Conservation (phyloP, 2,888 invertebrate species). For the Machimus atricapillus region DNA sequence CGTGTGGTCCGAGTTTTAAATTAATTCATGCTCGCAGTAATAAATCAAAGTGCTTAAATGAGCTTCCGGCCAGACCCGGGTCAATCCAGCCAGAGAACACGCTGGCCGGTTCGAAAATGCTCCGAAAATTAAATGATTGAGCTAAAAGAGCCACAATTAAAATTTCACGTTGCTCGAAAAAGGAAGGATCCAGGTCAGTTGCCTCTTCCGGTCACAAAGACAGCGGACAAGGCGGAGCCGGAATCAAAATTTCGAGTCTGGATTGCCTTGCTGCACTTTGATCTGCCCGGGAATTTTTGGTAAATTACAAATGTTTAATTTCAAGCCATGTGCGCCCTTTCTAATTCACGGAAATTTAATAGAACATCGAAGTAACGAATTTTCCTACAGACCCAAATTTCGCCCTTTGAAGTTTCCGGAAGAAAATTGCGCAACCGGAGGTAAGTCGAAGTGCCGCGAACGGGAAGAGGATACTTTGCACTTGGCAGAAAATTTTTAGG, state of each 20-base stretch:
- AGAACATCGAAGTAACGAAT: background rate
- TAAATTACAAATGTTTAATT: conserved; percentile 15
- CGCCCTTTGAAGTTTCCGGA: background rate
- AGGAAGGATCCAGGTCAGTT: background rate
- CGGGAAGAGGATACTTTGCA: background rate
- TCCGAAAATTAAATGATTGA: conserved; percentile 9
- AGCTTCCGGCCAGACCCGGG: background rate
- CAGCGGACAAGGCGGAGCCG: background rate
- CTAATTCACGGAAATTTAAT: background rate
- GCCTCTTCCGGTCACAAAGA: background rate
- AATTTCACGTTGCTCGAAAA: background rate
- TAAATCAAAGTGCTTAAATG: conserved; percentile 30
- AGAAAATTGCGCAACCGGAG: background rate
- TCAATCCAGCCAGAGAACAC: background rate
- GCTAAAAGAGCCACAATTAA: conserved; percentile 12
- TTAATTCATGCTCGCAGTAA: conserved; percentile 17
- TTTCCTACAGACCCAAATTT: background rate
- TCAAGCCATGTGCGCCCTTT: background rate
- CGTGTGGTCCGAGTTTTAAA: conserved; percentile 30
- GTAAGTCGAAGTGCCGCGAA: background rate
- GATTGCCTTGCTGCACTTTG: background rate
- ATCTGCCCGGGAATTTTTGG: background rate
- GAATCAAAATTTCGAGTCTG: background rate
- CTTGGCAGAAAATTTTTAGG: background rate
- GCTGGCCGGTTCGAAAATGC: background rate